These are phyloP conservation scores for Helogale parvula DNA, from an alignment of 2,113 vertebrate genomes.

Conservation along the genomic window DNA sequence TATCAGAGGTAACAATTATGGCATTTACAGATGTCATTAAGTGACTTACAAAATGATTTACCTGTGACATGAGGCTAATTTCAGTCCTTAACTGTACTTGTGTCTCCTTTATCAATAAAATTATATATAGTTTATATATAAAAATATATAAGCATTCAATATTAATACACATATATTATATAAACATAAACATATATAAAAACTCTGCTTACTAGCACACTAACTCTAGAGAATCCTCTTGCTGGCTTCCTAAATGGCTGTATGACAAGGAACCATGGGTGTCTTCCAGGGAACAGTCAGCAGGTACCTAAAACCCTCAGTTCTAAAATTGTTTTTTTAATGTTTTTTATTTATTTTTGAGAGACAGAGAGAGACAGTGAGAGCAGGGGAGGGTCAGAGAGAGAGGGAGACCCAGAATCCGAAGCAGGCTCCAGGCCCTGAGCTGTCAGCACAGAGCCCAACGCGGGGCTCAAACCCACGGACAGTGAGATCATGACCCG, in stretches of 20 bases:
- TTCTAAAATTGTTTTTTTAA: not conserved
- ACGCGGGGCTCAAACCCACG: too few relatives aligned
- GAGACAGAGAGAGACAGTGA: too few relatives aligned
- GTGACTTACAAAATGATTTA: not conserved
- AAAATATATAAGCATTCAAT: too few relatives aligned
- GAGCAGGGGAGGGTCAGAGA: too few relatives aligned
- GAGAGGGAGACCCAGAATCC: too few relatives aligned
- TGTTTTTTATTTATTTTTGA: too few relatives aligned
- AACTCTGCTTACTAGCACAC: not conserved
- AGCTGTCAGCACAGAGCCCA: too few relatives aligned
- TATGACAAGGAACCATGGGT: not conserved
- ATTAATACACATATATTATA: too few relatives aligned
- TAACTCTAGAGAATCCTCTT: not conserved
- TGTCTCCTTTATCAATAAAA: not conserved
- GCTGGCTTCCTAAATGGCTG: not conserved
- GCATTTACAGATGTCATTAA: not conserved
- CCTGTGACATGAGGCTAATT: not conserved
- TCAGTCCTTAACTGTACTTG: not conserved
- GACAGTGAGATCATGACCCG: too few relatives aligned
- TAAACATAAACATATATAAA: not conserved
- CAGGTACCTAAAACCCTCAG: not conserved
- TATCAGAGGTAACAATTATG: not conserved
- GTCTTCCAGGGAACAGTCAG: not conserved
- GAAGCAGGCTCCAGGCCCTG: too few relatives aligned
- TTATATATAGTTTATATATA: not conserved